Evolutionary conservation across 2,113 vertebrate species (phyloP), one percentile per base, ranked within the genome.

Genomic region (Petrocephalus microphthalmus): DNA sequence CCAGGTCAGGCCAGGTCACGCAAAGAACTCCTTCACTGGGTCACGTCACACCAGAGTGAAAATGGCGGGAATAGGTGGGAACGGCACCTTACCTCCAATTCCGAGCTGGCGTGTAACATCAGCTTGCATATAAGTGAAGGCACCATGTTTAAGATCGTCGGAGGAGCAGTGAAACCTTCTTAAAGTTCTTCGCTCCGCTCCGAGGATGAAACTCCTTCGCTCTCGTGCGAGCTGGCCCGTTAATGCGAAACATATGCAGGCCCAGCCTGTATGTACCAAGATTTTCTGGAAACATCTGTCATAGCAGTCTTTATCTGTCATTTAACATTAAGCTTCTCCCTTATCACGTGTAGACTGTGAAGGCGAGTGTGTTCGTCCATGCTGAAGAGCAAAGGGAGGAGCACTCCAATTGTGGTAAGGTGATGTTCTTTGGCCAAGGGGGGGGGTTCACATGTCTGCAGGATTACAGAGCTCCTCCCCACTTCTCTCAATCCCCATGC

Each of bases 281-380:
- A 11, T 87, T 52, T 51, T 57, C 87, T 84, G 54, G 19, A 88
- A 88, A 56, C 52, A 60, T 57, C 87, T 60, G 87, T 88, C 56
- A 86, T 15, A 22, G 7, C 29, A 33, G 45, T 86, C 54, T 86
- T 64, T 60, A 64, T 86, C 78, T 56, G 37, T 88, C 71, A 57
- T 6, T 53, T 83, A 53, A 29, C 74, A 78, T 87, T 87, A 81
- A 10, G 13, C 10, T 15, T 47, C 78, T 60, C 52, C 37, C 25
- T 57, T 88, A 49, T 60, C 54, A 84, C 7, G 53, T 37, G 15
- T 88, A 74, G 20, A 82, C 22, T 1, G 37, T 57, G 78, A 45
- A 84, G 33, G 42, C 52, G 22, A 88, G 15, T 45, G 37, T 57
- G 87, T 45, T n/a, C 42, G 54, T 33, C 78, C 54, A 64, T 78